Conservation (phyloP, 2,888 invertebrate species). For the Craniophora ligustri region DNA sequence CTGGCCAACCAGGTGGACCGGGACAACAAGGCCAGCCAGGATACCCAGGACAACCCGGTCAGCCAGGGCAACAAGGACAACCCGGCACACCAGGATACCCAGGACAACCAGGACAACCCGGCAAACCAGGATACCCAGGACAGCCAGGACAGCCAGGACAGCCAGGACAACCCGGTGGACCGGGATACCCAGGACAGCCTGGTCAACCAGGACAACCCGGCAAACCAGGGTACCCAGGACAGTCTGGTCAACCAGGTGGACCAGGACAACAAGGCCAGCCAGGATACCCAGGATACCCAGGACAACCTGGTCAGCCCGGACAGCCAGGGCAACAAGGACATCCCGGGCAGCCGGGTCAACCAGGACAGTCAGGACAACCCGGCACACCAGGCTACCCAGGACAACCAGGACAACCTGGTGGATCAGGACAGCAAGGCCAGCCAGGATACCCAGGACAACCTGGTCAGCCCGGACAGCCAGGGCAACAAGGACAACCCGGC, state of each 20-base stretch:
- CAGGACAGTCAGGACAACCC: conserved; percentile 19
- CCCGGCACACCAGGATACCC: conserved; percentile 9
- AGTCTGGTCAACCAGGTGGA: conserved; percentile 5
- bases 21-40: conserved; percentile 23
- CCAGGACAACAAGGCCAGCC: conserved; percentile 13
- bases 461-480: conserved; percentile 24
- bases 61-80: conserved; percentile 6
- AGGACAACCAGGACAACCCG: not conserved
- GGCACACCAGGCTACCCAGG: conserved; percentile 23
- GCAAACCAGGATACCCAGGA: conserved; percentile 4
- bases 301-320: not conserved
- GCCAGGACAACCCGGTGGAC: conserved; percentile 24
- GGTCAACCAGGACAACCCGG: conserved; percentile 11
- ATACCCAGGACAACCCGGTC: conserved; percentile 10
- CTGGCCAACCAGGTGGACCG: not conserved
- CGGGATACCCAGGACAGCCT: conserved; percentile 13
- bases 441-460: conserved; percentile 11
- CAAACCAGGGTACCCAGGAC: conserved; percentile 6
- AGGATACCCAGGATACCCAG: conserved; percentile 11
- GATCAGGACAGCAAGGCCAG: not conserved
- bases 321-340: not conserved
- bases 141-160: not conserved
- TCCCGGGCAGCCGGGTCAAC: conserved; percentile 5
- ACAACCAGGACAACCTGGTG: conserved; percentile 1
- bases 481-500: conserved; percentile 9